Base-by-base conservation (phyloP, 2,113 vertebrate genomes). In the Zapornia atra region DNA sequence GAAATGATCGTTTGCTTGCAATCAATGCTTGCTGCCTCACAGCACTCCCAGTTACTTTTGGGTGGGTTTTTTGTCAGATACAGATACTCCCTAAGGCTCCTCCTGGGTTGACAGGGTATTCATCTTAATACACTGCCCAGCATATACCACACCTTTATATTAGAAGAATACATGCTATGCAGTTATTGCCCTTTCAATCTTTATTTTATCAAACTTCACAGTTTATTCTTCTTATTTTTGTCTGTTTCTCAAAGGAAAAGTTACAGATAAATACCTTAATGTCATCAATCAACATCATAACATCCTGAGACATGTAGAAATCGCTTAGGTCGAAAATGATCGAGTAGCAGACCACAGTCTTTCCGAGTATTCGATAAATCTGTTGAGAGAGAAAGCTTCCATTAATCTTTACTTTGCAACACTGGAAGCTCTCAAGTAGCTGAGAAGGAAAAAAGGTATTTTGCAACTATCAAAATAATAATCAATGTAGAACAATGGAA, bases 241-340 rank as follows among this genome's bases (percentile, higher is more conserved):
- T 29, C 82, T 76, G 53, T 57, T 76, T 85, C 63, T 80, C 31
- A 77, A 77, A 94, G n/a, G 53, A 80, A 31, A 44, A 79, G 56
- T 82, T 34, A 78, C 15, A 73, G n/a, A 64, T 70, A 81, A 83
- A 95, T 98, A 99, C 99, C 99, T 99, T 99, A 97, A 99, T 99
- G 97, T 99, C 99, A 96, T 99, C 99, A 88, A 99, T 99, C 96
- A 99, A 97, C 97, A 99, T 98, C 98, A 99, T 98, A 69, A 99
- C 99, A 96, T 99, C 99, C 85, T 99, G 99, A 88, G 99, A 99
- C 98, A 99, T 98, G 98, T 99, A 99, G 97, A 99, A 99, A 98
- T 99, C 99, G 82, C 99, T 99, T 36, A 99, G 98, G 98, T 99
- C 99, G 94, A 99, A 99, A 95, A 99, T 99, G 95, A 99, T 99